These are phyloP conservation scores for Rhagoletis zephyria DNA, from an alignment of 1,140 invertebrate genomes.

Conservation along the genomic window DNA sequence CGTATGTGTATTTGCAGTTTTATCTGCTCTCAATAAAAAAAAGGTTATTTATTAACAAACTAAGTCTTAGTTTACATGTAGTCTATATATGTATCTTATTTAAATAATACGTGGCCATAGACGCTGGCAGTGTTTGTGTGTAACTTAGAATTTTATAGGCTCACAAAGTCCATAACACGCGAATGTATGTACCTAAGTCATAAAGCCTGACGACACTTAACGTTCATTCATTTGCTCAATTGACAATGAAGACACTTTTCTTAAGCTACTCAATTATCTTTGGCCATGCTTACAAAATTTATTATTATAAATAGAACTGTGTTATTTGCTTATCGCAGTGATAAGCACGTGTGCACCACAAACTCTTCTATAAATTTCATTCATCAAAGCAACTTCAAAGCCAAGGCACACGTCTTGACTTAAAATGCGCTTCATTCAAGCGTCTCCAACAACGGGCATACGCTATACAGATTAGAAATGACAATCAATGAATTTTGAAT, in stretches of 20 bases:
- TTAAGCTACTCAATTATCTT: neutral
- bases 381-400: neutral
- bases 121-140: too few species aligned
- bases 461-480: constrained; percentile 30
- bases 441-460: neutral
- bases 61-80: too few species aligned
- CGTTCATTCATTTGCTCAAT: neutral
- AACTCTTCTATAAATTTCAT: neutral
- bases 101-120: too few species aligned
- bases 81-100: too few species aligned
- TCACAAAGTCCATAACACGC: neutral
- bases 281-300: neutral
- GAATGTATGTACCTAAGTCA: neutral
- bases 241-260: neutral
- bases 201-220: constrained; percentile 14
- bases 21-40: neutral
- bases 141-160: too few species aligned
- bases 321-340: neutral
- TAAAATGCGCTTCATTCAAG: neutral
- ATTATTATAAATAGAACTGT: neutral
- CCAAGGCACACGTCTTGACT: neutral
- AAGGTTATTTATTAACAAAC: too few species aligned
- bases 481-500: neutral
- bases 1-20: neutral
- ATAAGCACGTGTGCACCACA: constrained; percentile 24